These are phyloP conservation scores for Pemphredon lugubris DNA, from an alignment of 2,888 invertebrate species.

Conservation along the genomic window DNA sequence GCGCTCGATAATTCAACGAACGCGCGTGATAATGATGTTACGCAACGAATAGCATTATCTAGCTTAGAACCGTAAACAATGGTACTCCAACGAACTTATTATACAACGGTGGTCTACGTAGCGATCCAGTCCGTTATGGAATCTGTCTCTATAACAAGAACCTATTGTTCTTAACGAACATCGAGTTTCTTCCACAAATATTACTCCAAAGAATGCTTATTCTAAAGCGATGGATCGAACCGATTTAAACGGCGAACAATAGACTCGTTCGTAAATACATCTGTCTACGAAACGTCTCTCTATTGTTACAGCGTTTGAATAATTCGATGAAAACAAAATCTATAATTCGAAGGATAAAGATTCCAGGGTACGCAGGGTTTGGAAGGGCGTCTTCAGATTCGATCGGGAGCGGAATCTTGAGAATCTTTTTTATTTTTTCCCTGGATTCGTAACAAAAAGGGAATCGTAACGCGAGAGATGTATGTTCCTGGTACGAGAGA, in stretches of 20 bases:
- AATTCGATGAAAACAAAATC: too few species aligned
- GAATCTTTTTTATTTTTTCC: too few species aligned
- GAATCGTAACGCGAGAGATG: not conserved
- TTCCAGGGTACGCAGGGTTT: too few species aligned
- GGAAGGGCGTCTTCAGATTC: too few species aligned
- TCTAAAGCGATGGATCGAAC: not conserved
- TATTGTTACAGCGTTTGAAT: too few species aligned
- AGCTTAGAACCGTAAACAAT: slow-evolving; percentile 4
- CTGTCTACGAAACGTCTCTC: too few species aligned
- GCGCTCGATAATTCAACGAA: slow-evolving; percentile 3
- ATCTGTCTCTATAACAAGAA: not conserved
- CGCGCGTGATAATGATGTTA: not conserved
- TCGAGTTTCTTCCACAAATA: not conserved
- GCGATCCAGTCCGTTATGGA: not conserved
- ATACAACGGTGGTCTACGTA: not conserved
- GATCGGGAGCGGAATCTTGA: too few species aligned
- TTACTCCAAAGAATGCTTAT: not conserved
- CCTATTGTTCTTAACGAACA: too few species aligned
- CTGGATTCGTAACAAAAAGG: too few species aligned
- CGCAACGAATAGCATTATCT: slow-evolving; percentile 2
- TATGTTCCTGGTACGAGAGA: slow-evolving; percentile 11
- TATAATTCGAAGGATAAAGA: too few species aligned
- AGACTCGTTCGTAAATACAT: not conserved
- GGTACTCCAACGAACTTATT: slow-evolving; percentile 18
- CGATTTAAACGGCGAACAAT: not conserved